Evolutionary conservation across 2,113 vertebrate species (phyloP), one percentile per base, ranked within the genome.

Genomic region (Bos javanicus): DNA sequence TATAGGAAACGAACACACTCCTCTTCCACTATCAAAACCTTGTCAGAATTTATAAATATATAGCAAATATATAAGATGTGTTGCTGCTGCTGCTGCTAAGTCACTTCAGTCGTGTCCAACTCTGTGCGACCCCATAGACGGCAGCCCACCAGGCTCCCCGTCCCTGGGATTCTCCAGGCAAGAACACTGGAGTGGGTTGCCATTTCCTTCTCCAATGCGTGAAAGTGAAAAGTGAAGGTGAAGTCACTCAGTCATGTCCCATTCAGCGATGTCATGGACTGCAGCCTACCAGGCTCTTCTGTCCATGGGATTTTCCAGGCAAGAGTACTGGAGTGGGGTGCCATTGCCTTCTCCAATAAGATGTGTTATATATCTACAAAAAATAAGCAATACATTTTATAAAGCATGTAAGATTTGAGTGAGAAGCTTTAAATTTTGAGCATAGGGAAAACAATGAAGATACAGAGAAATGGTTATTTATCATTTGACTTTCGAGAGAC

Each of bases 361-460:
- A 50, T 67, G 11, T 46, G 52, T 50, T 39, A 46, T 28, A 48
- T 19, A 52, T 64, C 76, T 46, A 21, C 39, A 84, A 56, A 50
- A 80, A 84, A 78, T 33, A 54, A 50, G 39, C 10, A 16, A 36
- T 26, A 71, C 54, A 56, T 91, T 93, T 96, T 82, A 80, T 67
- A 83, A 78, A 83, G 54, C 19, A 19, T 76, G 15, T 28, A 94
- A 48, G 46, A 46, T 91, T 85, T 95, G 57, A 78, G 0, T 54
- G 54, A 97, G 57, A 91, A 87, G 8, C 30, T 90, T 93, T 90
- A 39, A 91, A 87, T 54, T 96, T 74, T 52, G 90, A 33, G n/a
- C 19, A 25, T 25, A 76, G n/a, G 59, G 26, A 60, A 90, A 92
- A 60, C n/a, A 89, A 83, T 54, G 13, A 95, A 60, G 33, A 78